These are phyloP conservation scores for Bryconaethiops microstoma DNA, from an alignment of 2,797 vertebrate species.

Conservation along the genomic window DNA sequence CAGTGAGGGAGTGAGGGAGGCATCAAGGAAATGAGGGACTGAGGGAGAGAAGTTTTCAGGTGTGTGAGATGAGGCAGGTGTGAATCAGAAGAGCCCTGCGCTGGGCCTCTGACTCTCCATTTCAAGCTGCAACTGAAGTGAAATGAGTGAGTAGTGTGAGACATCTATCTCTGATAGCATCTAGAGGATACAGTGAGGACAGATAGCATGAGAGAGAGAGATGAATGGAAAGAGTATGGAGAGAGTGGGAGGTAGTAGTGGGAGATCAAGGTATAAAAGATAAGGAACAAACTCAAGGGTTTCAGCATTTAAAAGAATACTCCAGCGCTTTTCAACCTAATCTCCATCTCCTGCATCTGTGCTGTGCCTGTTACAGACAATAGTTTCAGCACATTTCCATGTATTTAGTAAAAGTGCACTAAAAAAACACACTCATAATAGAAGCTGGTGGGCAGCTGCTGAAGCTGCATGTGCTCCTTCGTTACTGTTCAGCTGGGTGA, in stretches of 20 bases:
- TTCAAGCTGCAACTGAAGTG: constrained; percentile 38
- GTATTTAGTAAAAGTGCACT: neutral
- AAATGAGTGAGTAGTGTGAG: constrained; percentile 44
- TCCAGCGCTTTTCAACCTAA: neutral
- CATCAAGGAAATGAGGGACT: constrained; percentile 32
- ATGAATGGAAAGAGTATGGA: neutral
- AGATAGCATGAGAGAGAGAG: constrained; percentile 14
- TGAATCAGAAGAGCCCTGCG: constrained; percentile 22
- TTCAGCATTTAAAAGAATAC: constrained; percentile 7
- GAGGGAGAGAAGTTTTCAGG: constrained; percentile 36
- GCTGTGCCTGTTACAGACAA: neutral
- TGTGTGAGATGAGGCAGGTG: constrained; percentile 4
- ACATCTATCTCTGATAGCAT: constrained; percentile 48
- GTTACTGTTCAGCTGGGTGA: constrained; percentile 2
- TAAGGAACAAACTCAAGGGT: neutral
- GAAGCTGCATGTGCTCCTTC: neutral
- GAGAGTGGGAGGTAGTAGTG: neutral
- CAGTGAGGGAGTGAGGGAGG: constrained; percentile 36
- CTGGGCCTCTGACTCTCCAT: constrained; percentile 32
- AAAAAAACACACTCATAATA: neutral
- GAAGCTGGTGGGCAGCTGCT: neutral
- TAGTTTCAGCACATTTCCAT: neutral
- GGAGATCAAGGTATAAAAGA: constrained; percentile 31
- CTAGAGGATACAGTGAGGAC: constrained; percentile 34
- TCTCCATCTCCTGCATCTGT: neutral